These are phyloP conservation scores for Phytoseiulus persimilis DNA, from an alignment of 2,888 invertebrate species.

Conservation along the genomic window DNA sequence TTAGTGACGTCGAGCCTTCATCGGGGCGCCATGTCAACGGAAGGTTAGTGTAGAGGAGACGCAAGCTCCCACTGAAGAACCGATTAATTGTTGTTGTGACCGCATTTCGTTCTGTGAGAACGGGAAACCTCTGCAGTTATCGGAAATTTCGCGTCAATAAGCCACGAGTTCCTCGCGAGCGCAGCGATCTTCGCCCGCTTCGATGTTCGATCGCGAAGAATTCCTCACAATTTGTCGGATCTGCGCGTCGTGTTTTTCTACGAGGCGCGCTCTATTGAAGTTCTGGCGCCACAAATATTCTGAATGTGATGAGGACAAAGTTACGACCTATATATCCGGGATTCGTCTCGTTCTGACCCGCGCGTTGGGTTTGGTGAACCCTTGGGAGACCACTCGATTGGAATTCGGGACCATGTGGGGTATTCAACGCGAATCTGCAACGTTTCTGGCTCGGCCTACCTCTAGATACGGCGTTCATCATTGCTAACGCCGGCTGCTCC, in stretches of 20 bases:
- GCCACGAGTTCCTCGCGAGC: not conserved
- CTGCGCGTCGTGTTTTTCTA: not conserved
- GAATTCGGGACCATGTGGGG: not conserved
- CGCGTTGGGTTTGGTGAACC: not conserved
- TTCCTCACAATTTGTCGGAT: not conserved
- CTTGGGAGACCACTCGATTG: not conserved
- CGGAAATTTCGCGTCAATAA: not conserved
- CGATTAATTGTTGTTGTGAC: constrained; percentile 14
- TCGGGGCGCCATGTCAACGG: constrained; percentile 37
- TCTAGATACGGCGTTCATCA: not conserved
- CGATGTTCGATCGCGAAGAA: not conserved
- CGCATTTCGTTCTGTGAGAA: not conserved
- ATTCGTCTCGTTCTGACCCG: not conserved
- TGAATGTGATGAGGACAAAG: not conserved
- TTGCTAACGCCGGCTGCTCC: not conserved
- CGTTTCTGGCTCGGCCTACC: not conserved
- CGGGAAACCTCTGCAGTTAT: constrained; percentile 13
- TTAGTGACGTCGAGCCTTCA: constrained; percentile 36
- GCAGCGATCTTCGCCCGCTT: not conserved
- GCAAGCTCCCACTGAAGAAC: not conserved
- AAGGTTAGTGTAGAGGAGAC: constrained; percentile 1
- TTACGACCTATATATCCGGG: not conserved
- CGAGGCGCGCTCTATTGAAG: not conserved
- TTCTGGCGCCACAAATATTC: not conserved
- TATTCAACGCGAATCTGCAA: not conserved